Conservation (phyloP, 1,140 invertebrate genomes). For the Brachionus plicatilis region DNA sequence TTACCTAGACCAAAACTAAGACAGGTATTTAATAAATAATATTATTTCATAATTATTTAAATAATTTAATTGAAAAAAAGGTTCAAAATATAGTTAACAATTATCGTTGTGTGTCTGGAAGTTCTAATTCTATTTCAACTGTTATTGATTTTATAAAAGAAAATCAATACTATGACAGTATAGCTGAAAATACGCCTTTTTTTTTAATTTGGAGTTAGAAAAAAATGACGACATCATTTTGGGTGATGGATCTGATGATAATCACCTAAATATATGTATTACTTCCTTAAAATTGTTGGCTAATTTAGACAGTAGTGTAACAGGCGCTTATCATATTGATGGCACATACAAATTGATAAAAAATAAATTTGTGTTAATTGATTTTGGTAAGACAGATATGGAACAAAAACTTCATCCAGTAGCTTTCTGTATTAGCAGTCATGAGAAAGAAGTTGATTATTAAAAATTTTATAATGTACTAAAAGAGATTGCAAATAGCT, state of each 20-base stretch:
- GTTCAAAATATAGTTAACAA: no score
- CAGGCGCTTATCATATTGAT: neutral
- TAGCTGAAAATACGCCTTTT: no score
- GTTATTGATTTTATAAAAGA: no score
- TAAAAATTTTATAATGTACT: neutral
- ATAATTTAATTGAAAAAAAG: no score
- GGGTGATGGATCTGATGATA: neutral
- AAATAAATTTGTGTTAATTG: neutral
- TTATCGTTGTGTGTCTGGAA: no score
- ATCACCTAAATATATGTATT: neutral
- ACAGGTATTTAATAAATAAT: no score
- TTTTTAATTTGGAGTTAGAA: no score
- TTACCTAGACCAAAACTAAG: no score
- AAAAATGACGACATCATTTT: no score
- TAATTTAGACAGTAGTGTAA: neutral
- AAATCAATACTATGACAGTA: no score
- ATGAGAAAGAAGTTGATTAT: neutral
- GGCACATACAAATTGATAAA: neutral
- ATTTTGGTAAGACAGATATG: neutral
- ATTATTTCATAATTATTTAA: no score
- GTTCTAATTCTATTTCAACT: no score
- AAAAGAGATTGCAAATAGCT: neutral
- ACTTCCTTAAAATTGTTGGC: neutral
- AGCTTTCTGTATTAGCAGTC: neutral
- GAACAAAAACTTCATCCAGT: neutral